Evolutionary conservation across 2,888 invertebrate species (phyloP), one percentile per base, ranked within the genome.

Genomic region (Deroplatys truncata): DNA sequence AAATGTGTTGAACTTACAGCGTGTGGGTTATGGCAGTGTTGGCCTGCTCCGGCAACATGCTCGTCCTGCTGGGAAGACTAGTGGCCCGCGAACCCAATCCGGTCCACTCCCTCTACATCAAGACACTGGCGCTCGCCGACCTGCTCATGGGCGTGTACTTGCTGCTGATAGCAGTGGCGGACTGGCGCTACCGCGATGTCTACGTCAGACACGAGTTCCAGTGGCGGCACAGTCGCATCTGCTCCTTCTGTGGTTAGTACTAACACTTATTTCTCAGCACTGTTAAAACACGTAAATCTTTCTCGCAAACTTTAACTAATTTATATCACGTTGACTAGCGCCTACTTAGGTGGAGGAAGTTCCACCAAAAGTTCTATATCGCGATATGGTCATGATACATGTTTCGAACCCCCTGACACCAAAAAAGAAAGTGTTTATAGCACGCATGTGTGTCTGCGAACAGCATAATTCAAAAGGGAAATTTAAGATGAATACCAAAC

Each of bases 141-240:
- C 93, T 96, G 10, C 92, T 96, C 82, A 96, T 96, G 96, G 95
- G 95, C 28, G 92, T 95, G 83, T 96, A 96, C 92, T 93, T 96
- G 89, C 94, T 95, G 90, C 93, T 95, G 82, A 95, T 96, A 90
- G 96, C 95, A 8, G 93, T 93, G 82, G 94, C 94, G 35, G 96
- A 96, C 92, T 92, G 93, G 85, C 92, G 92, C 82, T 94, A 94
- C 92, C 93, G 96, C 84, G 95, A 95, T 3, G 93, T 94, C 84
- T 96, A 96, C 91, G 93, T 96, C 56, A 92, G 93, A 25, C 93
- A 95, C 92, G 95, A 96, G 91, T 94, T 94, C 90, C 91, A 92
- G 4, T 96, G 96, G 96, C 93, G 95, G 16, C 94, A 94, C 91
- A 95, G 95, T 91, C 92, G 92, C 90, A 92, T 94, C 90, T 96